These are phyloP conservation scores for Koerneria pararmatus DNA, from an alignment of 2,888 invertebrate genomes.

Conservation along the genomic window DNA sequence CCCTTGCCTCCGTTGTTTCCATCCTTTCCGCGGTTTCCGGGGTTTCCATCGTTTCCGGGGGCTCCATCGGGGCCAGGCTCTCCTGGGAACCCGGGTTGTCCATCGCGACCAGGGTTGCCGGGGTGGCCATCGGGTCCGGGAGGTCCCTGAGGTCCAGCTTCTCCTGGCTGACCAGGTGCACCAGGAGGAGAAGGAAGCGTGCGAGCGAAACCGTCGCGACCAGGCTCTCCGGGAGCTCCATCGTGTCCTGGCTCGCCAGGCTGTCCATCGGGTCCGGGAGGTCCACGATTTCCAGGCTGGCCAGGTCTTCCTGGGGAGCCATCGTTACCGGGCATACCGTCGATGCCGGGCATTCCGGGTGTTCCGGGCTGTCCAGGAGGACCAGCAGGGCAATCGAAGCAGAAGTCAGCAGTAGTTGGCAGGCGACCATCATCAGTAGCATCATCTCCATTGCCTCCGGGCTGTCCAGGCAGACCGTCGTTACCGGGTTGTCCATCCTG, in stretches of 20 bases:
- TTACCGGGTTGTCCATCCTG: slow-evolving; percentile 23
- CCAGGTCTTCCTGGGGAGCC: slow-evolving; percentile 20
- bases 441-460: slow-evolving; percentile 22
- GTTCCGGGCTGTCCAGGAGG: slow-evolving; percentile 18
- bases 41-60: slow-evolving; percentile 21
- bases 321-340: slow-evolving; percentile 19
- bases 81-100: slow-evolving; percentile 21
- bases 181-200: slow-evolving; percentile 23
- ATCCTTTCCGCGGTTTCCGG: slow-evolving; percentile 21
- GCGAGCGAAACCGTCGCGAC: slow-evolving; percentile 19
- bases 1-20: slow-evolving; percentile 25
- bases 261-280: slow-evolving; percentile 22
- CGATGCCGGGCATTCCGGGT: slow-evolving; percentile 20
- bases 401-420: slow-evolving; percentile 20
- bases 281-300: slow-evolving; percentile 19
- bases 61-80: slow-evolving; percentile 23
- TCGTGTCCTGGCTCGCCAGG: slow-evolving; percentile 24
- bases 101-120: slow-evolving; percentile 21
- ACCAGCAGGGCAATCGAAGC: slow-evolving; percentile 25
- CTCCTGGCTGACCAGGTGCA: slow-evolving; percentile 21
- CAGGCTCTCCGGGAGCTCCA: slow-evolving; percentile 21
- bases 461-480: slow-evolving; percentile 23
- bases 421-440: slow-evolving; percentile 12
- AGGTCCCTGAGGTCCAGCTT: slow-evolving; percentile 24
- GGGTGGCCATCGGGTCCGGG: slow-evolving; percentile 23